Evolutionary conservation across 2,888 invertebrate species (phyloP).

Genomic region (Platycheirus albimanus): DNA sequence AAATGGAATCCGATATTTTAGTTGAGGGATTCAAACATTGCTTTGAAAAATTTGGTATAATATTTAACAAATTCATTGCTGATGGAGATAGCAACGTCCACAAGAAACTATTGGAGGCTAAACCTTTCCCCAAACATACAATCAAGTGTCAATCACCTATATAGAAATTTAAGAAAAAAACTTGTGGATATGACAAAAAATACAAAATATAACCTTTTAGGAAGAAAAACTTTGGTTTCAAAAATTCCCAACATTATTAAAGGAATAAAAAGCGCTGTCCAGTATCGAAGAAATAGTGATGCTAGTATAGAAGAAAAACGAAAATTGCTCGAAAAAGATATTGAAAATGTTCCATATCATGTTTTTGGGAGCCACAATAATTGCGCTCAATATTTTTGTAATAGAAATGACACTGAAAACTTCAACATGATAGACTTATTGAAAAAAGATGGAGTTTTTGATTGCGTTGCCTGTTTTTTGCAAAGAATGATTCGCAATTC

Average conservation of each 20-base stretch:
- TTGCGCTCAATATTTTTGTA: too few relatives aligned
- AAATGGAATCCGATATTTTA: constrained; percentile 25
- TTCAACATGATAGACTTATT: too few relatives aligned
- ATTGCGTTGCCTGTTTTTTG: too few relatives aligned
- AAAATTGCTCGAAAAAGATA: too few relatives aligned
- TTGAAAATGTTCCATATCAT: too few relatives aligned
- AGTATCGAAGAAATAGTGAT: not conserved
- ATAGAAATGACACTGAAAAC: too few relatives aligned
- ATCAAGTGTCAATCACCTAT: not conserved
- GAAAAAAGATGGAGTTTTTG: too few relatives aligned
- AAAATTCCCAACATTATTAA: not conserved
- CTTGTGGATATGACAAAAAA: not conserved
- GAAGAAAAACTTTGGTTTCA: not conserved
- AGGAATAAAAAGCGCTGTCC: not conserved
- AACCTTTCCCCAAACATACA: not conserved
- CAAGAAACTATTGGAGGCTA: not conserved
- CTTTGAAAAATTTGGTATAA: not conserved
- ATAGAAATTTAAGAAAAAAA: not conserved
- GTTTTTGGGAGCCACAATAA: too few relatives aligned
- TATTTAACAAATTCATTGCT: constrained; percentile 10
- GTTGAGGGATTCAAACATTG: constrained; percentile 4
- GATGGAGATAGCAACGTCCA: constrained; percentile 9
- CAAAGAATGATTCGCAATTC: not conserved
- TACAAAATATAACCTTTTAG: not conserved
- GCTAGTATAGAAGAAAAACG: too few relatives aligned